Evolutionary conservation across 2,888 invertebrate species (phyloP).

Genomic region (Pyrrhosoma nymphula): DNA sequence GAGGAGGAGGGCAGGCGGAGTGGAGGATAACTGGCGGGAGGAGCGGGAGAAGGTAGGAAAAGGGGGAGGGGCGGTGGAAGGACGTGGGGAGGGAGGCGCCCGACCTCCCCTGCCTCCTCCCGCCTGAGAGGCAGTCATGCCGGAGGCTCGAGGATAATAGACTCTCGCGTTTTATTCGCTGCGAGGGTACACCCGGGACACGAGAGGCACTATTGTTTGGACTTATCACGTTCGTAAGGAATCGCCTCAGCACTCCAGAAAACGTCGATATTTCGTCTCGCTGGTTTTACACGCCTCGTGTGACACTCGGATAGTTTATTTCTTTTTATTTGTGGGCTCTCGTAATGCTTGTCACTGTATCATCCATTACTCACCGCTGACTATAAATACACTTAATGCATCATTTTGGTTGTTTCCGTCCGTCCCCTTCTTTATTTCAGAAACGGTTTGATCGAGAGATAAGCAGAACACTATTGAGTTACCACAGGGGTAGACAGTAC

Average conservation of each 20-base stretch:
- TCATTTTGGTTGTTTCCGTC: too few species aligned
- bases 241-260: not conserved
- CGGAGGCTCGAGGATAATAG: not conserved
- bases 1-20: not conserved
- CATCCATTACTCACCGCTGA: too few species aligned
- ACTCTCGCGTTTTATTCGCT: not conserved
- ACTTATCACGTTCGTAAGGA: not conserved
- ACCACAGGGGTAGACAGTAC: too few species aligned
- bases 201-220: not conserved
- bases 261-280: not conserved
- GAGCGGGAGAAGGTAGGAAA: not conserved
- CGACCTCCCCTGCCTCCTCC: not conserved
- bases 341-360: too few species aligned
- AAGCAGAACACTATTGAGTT: too few species aligned
- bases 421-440: too few species aligned
- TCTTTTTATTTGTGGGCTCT: too few species aligned
- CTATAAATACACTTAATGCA: too few species aligned
- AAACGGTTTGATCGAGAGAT: too few species aligned
- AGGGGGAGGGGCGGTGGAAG: not conserved
- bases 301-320: too few species aligned
- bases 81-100: not conserved
- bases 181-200: not conserved
- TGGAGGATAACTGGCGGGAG: not conserved
- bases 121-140: not conserved
- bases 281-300: too few species aligned